A percentile compares a stretch with the other conserved stretches of the same genome.
Conservation (phyloP, 2,888 invertebrate genomes). For the Isoperla grammatica region DNA sequence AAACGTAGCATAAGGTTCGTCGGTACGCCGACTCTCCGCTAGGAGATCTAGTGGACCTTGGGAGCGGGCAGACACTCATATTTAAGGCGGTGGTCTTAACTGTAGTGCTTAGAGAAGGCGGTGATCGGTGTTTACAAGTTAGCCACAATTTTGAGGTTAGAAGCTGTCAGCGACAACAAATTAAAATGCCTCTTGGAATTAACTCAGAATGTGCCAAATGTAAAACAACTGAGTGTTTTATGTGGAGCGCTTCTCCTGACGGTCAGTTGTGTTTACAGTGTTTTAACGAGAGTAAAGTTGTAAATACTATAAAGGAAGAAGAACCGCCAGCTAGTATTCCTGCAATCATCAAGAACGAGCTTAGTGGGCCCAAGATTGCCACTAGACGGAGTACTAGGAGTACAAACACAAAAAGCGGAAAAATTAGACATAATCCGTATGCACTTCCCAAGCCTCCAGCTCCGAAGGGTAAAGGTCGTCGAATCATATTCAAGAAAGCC, state of each 20-base stretch:
- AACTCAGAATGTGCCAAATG: slow-evolving; percentile 66
- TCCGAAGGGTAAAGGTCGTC: slow-evolving; percentile 66
- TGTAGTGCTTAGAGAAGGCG: too few relatives aligned
- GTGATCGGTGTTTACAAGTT: too few relatives aligned
- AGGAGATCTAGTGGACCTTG: too few relatives aligned
- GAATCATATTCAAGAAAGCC: slow-evolving; percentile 71
- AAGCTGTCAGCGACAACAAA: too few relatives aligned
- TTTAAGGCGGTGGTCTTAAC: too few relatives aligned
- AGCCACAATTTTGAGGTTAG: too few relatives aligned
- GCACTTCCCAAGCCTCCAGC: slow-evolving; percentile 43
- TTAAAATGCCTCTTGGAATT: slow-evolving; percentile 46
- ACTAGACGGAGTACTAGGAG: slow-evolving; percentile 54
- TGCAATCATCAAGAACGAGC: slow-evolving; percentile 33
- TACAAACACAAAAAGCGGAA: slow-evolving; percentile 47
- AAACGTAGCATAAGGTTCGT: too few relatives aligned
- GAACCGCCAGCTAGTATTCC: slow-evolving; percentile 35
- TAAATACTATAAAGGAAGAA: slow-evolving; percentile 35
- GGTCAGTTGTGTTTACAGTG: slow-evolving; percentile 76
- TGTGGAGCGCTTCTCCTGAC: slow-evolving; percentile 70
- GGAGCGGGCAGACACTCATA: too few relatives aligned
- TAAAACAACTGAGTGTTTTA: slow-evolving; percentile 59
- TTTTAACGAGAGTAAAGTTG: slow-evolving; percentile 48
- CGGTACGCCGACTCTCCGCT: too few relatives aligned
- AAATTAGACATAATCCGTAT: slow-evolving; percentile 44
- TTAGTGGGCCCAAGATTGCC: slow-evolving; percentile 43